Conservation (phyloP, 1,140 invertebrate species). For the Saccostrea echinata region DNA sequence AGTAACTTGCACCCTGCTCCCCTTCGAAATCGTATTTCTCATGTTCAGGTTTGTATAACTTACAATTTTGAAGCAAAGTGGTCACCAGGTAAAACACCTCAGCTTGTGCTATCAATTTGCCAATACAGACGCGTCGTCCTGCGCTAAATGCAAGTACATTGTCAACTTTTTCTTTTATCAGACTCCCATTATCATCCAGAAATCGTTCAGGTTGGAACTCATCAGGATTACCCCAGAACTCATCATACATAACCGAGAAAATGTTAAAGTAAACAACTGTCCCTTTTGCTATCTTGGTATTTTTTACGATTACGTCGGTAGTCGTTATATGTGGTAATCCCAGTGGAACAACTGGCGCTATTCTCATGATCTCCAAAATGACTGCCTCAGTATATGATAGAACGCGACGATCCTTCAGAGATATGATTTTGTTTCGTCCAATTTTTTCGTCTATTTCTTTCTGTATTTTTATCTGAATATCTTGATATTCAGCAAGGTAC, state of each 20-base stretch:
- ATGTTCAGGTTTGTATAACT: conserved; percentile 47
- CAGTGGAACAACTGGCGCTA: conserved; percentile 73
- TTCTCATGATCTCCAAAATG: conserved; percentile 42
- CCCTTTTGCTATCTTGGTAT: conserved; percentile 73
- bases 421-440: conserved; percentile 17
- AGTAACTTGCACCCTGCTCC: background rate
- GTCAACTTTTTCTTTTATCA: conserved; percentile 66
- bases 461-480: conserved; percentile 50
- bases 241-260: conserved; percentile 83
- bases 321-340: conserved; percentile 62
- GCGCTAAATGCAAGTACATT: conserved; percentile 45
- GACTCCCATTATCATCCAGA: conserved; percentile 84
- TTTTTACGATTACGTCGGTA: conserved; percentile 65
- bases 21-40: conserved; percentile 40
- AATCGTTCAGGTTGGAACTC: conserved; percentile 89
- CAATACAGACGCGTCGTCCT: conserved; percentile 61
- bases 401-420: conserved; percentile 33
- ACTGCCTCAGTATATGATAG: conserved; percentile 49
- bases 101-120: conserved; percentile 60
- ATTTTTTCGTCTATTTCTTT: conserved; percentile 51
- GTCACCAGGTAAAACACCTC: conserved; percentile 63
- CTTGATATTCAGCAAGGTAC: conserved; percentile 49
- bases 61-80: conserved; percentile 57
- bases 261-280: conserved; percentile 56
- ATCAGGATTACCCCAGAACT: conserved; percentile 85